Percentiles rank a stretch among this genome's conserved stretches.
Evolutionary conservation across 2,797 vertebrate species (phyloP).

Genomic region (Champsocephalus gunnari): DNA sequence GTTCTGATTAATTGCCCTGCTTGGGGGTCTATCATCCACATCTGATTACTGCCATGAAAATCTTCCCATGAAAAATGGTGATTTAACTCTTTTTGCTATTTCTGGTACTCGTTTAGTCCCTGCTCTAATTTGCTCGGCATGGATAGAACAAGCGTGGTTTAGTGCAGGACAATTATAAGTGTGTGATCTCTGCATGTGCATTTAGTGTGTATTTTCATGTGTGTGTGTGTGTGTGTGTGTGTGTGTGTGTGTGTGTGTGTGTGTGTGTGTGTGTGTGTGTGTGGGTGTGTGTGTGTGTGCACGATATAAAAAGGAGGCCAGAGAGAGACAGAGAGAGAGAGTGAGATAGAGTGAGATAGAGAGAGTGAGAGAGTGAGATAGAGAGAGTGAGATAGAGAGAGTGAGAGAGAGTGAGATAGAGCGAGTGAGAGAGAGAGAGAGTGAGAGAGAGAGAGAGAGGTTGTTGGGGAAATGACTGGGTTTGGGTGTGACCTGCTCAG

Average conservation of each 20-base stretch:
- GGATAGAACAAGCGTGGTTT: conserved; percentile 22
- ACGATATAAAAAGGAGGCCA: conserved; percentile 62
- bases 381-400: conserved; percentile 14
- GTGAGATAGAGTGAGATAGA: conserved; percentile 8
- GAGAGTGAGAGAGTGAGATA: conserved; percentile 49
- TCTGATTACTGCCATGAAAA: conserved; percentile 39
- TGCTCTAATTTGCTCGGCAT: conserved; percentile 32
- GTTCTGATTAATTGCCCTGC: conserved; percentile 56
- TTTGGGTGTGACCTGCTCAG: conserved; percentile 82
- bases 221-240: conserved; percentile 29
- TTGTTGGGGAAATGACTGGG: conserved; percentile 75
- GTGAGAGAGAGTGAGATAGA: neutral
- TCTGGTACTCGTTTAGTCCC: conserved; percentile 22
- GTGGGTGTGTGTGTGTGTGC: conserved; percentile 20
- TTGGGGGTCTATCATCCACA: conserved; percentile 39
- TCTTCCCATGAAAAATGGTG: conserved; percentile 40
- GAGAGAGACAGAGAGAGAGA: conserved; percentile 31
- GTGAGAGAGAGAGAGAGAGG: conserved; percentile 17
- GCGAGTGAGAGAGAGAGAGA: conserved; percentile 14
- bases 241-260: conserved; percentile 16
- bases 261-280: conserved; percentile 26
- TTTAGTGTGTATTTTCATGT: conserved; percentile 22
- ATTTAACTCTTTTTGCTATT: conserved; percentile 42
- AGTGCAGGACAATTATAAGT: conserved; percentile 21
- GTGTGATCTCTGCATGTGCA: conserved; percentile 19